Evolutionary conservation across 2,113 vertebrate species (phyloP), one percentile per base, ranked within the genome.

Genomic region (Gadus chalcogrammus): DNA sequence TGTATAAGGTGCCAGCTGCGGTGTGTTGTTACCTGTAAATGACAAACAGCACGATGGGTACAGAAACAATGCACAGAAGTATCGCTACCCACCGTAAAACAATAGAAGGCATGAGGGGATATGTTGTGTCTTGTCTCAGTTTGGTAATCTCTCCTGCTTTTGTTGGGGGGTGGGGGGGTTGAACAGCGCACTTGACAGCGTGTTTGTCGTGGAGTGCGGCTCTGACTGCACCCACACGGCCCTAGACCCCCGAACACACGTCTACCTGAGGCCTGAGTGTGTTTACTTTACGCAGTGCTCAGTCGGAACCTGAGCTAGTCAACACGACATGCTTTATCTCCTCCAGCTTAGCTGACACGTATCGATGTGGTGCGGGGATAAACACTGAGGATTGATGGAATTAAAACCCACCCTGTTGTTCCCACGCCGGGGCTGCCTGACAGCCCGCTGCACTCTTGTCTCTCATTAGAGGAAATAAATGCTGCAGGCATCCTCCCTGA

Each of bases 401-500:
- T 84, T 82, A 88, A 85, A 85, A 83, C 85, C 85, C 77, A 77
- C 75, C 73, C 70, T 85, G 81, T 87, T 90, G 85, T 89, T 88
- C 83, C 81, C 84, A 75, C 81, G 82, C 82, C 81, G 85, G 84
- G 87, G 85, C 79, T 79, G 80, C 70, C 82, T 84, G 90, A 86
- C 87, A 85, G 12, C 42, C 42, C 42, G 9, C 42, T 13, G 12
- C 42, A 48, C 87, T 88, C 81, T 63, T 88, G 85, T 87, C 85
- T 87, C 90, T 92, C 88, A 88, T 92, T 91, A 91, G 85, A 88
- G 81, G 78, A 85, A 87, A 85, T 88, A 88, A 88, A 88, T 79
- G 86, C 89, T 90, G 74, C 72, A 78, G 82, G 88, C 88, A 55
- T 81, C 79, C 72, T 85, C 75, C 61, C 69, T 76, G 65, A 78